Percentiles rank a stretch among this genome's conserved stretches.
phyloP scores from a whole-genome alignment of 30 jellyfish, hydroid and myxozoan genomes.

The Aurelia sp. region DNA sequence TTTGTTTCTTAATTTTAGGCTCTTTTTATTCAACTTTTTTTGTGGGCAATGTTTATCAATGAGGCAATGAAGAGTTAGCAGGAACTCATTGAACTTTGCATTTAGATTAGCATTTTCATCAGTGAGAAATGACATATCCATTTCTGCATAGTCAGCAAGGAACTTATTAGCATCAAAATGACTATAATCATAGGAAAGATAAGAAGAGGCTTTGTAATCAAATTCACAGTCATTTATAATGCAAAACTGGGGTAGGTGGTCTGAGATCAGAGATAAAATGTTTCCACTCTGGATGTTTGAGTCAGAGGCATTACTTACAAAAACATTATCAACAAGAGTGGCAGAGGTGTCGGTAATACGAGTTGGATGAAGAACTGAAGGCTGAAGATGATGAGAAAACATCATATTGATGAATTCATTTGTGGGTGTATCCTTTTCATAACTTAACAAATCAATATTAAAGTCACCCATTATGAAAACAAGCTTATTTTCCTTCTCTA shows the following conservation, averaged over 20 bases:
- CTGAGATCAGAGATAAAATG: no score
- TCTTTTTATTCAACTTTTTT: conserved; percentile 9
- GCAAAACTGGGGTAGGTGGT: no score
- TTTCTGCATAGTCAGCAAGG: conserved; percentile 39
- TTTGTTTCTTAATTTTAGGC: no score
- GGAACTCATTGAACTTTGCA: conserved; percentile 13
- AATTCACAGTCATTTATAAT: not conserved
- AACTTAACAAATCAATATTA: no score
- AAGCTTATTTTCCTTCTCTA: no score
- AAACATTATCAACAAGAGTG: not conserved
- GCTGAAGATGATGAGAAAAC: no score
- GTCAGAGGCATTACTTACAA: not conserved
- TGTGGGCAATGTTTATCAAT: conserved; percentile 40
- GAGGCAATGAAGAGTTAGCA: not conserved
- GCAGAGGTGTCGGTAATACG: not conserved
- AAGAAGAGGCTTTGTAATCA: conserved; percentile 8
- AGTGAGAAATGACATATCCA: not conserved
- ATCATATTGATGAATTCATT: no score
- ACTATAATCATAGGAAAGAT: not conserved
- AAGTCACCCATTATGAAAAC: no score
- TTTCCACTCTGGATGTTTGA: not conserved
- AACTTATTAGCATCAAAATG: not conserved
- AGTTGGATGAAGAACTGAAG: no score
- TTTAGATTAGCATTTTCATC: conserved; percentile 16
- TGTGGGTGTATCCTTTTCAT: no score